Conservation (phyloP, 2,113 vertebrate genomes). For the Notarius quadriscutis region DNA sequence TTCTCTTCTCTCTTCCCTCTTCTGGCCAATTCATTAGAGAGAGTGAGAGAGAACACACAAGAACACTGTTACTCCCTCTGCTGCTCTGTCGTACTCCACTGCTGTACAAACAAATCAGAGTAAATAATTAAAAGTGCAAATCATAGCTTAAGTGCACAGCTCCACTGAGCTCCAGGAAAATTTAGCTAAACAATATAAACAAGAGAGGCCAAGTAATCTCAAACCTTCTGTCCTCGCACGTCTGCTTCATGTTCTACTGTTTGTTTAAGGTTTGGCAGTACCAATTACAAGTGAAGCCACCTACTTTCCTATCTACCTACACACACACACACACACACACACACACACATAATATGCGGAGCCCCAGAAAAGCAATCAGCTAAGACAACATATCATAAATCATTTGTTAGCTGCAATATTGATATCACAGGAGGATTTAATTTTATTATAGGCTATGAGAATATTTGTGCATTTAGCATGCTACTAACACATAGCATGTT, state of each 20-base stretch:
- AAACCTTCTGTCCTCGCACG: constrained; percentile 58
- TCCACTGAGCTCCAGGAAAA: constrained; percentile 68
- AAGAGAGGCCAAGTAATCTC: constrained; percentile 67
- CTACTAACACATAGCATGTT: background rate
- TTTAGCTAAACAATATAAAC: constrained; percentile 69
- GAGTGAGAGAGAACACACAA: constrained; percentile 37
- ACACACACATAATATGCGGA: background rate
- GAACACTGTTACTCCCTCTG: constrained; percentile 24
- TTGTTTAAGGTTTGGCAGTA: constrained; percentile 18
- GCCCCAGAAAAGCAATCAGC: background rate
- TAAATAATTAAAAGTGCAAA: constrained; percentile 65
- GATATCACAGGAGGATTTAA: background rate
- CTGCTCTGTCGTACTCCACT: constrained; percentile 58
- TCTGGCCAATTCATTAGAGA: background rate
- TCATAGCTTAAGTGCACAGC: constrained; percentile 65
- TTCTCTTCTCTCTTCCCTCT: background rate
- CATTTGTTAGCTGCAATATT: background rate
- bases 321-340: background rate
- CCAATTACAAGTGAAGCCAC: constrained; percentile 6
- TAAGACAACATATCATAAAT: background rate
- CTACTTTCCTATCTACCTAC: background rate
- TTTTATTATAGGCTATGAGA: constrained; percentile 10
- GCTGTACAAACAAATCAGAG: constrained; percentile 66
- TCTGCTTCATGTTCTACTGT: constrained; percentile 29
- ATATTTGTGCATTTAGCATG: background rate